Conservation (phyloP, 2,797 vertebrate species). For the Neopelma chrysocephalum region DNA sequence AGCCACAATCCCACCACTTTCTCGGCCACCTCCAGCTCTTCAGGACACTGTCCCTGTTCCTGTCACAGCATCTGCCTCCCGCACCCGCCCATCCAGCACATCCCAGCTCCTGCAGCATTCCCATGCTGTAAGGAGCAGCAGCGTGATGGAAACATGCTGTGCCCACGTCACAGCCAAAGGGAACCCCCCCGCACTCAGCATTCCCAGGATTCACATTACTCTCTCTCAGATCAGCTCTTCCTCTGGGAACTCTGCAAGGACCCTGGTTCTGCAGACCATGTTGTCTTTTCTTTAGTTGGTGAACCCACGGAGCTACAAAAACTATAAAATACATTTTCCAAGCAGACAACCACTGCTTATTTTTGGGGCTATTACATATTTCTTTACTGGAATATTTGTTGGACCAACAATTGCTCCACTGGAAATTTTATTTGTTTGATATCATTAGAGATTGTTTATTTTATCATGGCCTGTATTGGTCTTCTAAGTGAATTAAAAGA, state of each 20-base stretch:
- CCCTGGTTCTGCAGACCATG: not conserved
- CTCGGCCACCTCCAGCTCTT: not conserved
- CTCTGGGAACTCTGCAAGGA: not conserved
- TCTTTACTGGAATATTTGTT: not conserved
- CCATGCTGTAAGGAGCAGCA: fast-evolving
- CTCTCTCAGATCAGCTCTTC: not conserved
- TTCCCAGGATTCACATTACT: not conserved
- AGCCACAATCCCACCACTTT: too few species aligned
- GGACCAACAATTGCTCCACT: not conserved
- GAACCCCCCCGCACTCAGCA: fast-evolving
- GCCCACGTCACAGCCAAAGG: not conserved
- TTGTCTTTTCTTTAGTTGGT: not conserved
- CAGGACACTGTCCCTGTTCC: not conserved
- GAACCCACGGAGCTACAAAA: not conserved
- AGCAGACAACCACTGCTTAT: not conserved
- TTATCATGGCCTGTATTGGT: not conserved
- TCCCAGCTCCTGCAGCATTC: not conserved
- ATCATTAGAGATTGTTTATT: not conserved
- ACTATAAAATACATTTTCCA: not conserved
- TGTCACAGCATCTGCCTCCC: not conserved
- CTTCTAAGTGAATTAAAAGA: slow-evolving; percentile 28
- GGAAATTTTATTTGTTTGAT: slow-evolving; percentile 35
- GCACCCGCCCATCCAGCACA: not conserved
- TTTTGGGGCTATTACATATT: not conserved
- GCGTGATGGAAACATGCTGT: fast-evolving